Evolutionary conservation across 2,888 invertebrate species (phyloP), one percentile per base, ranked within the genome.

Genomic region (Drosophila trichaetosa): DNA sequence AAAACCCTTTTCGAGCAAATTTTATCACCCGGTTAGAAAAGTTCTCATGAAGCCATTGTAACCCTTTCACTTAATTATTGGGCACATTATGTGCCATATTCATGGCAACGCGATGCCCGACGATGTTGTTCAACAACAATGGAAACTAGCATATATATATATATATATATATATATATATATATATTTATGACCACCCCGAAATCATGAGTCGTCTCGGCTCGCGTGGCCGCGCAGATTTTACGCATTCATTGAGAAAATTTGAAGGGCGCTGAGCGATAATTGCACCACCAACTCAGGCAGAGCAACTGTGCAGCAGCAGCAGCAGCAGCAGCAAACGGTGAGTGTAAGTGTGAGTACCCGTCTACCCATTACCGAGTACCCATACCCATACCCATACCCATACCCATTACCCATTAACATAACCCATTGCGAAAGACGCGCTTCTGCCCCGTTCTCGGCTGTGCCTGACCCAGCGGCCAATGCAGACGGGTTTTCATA

Each of bases 61-160:
- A 87, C 90, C 90, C 86, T 89, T 86, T 86, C 84, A 89, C 88
- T 82, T 86, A 82, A 85, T 85, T 85, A 89, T 85, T 85, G 85
- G 89, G 89, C 82, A 89, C 89, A 85, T 85, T 76, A 89, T 85
- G 85, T 88, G 76, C 87, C 78, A 84, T 86, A 83, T 79, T 85
- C 89, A 89, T 85, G 87, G 89, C 89, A 85, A 81, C 83, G 54
- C 52, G 60, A 42, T 46, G 63, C 51, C 71, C 67, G 62, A n/a
- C 62, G 31, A 64, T 36, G 38, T 38, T 56, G 11, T 38, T 27
- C 54, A 58, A 69, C 49, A 73, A 79, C 83, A 87, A 83, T 87
- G 86, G 69, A 85, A 87, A 87, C 85, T 87, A 83, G 59, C 71
- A n/a, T 21, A 51, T 21, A 24, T 27, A 52, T 40, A 10, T 31